Evolutionary conservation across 2,888 invertebrate genomes (phyloP), one percentile per base, ranked within the genome.

Genomic region (Agapostemon virescens): DNA sequence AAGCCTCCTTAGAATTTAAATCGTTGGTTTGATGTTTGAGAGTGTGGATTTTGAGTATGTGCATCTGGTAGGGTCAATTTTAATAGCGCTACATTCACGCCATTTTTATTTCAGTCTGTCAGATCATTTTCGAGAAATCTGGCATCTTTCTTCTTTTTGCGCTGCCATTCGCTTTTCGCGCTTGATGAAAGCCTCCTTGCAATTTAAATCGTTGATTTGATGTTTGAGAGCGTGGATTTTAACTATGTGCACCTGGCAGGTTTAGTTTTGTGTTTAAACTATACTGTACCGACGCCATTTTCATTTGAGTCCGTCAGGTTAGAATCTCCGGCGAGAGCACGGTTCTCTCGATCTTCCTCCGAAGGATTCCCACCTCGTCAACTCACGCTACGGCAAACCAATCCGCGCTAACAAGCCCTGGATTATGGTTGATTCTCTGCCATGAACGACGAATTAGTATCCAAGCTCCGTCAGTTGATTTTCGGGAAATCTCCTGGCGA

Each of bases 331-430:
- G 70, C 38, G 49, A 66, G 67, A 55, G 55, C 73, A 69, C 49
- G 36, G 73, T 36, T 70, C 70, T 73, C 68, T 85, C 85, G 74
- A 85, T 85, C 85, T 81, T 81, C 33, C 58, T 73, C 76, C 73
- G 79, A 23, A 36, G 83, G 77, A 83, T 85, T 81, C 30, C 33
- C 58, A 70, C 76, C 61, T 74, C 75, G 64, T 73, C 52, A n/a
- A 45, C 42, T 36, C 68, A 33, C 15, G 7, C 52, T 49, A 61
- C 36, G 66, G 49, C 70, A 52, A 33, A 26, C 73, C 23, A 45
- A 61, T 71, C 73, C 68, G 74, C 61, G 69, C 71, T 75, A 79
- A 84, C 77, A 71, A 73, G 74, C 17, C 6, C 3, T n/a, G 17
- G 58, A 61, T 61, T 30, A 61, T 15, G 55, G 20, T 20, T 9